Conservation (phyloP, 2,113 vertebrate species). For the Erpornis zantholeuca region DNA sequence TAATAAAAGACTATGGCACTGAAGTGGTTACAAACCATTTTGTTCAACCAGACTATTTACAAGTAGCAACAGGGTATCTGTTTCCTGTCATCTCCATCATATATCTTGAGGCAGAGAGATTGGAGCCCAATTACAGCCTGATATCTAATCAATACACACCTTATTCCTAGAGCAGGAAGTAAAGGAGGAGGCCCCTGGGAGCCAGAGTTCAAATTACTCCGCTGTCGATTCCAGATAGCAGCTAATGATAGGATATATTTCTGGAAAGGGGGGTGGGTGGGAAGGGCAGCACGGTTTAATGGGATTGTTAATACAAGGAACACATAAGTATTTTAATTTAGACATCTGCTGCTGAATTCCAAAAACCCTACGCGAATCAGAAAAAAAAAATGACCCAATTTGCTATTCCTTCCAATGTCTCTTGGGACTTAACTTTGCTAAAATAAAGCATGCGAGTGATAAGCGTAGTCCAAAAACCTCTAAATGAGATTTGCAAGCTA, state of each 20-base stretch:
- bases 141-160: slow-evolving; percentile 95
- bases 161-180: slow-evolving; percentile 95
- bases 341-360: slow-evolving; percentile 49
- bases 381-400: background rate
- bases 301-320: slow-evolving; percentile 67
- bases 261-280: slow-evolving; percentile 54
- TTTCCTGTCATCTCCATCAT: slow-evolving; percentile 93
- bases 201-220: slow-evolving; percentile 91
- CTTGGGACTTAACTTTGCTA: background rate
- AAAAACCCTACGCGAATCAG: background rate
- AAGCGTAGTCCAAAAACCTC: background rate
- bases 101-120: slow-evolving; percentile 87
- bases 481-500: background rate
- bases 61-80: slow-evolving; percentile 89
- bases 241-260: slow-evolving; percentile 88
- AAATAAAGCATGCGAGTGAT: background rate
- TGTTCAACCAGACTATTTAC: slow-evolving; percentile 87
- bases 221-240: slow-evolving; percentile 88
- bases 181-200: slow-evolving; percentile 93
- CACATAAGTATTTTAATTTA: slow-evolving; percentile 54
- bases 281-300: slow-evolving; percentile 37
- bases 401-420: background rate
- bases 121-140: slow-evolving; percentile 92
- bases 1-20: slow-evolving; percentile 59
- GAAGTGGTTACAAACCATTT: slow-evolving; percentile 84